Base-by-base conservation (phyloP, 2,797 vertebrate species). In the Crocodylus rhombifer region DNA sequence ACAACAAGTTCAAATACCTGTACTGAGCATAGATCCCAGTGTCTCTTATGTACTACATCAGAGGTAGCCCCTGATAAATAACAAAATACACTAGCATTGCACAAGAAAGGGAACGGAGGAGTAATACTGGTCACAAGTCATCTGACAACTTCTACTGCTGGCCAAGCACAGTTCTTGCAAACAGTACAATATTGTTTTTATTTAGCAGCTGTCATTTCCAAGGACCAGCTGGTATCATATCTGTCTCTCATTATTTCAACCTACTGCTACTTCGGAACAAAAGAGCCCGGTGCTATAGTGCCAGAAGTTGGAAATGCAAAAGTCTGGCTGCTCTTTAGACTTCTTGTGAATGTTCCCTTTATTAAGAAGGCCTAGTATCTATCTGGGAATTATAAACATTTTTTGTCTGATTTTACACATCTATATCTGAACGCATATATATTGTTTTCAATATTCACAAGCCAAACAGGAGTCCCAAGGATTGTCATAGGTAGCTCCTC, bases 341-440 rank as follows among this genome's bases (percentile, higher is more conserved):
- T 51, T 51, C 42, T 51, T 51, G 42, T 51, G 42, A 51, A 51
- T 51, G 42, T 51, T 51, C 55, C 55, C 42, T 95, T 90, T 97
- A 96, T 97, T 95, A 96, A 93, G 95, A 87, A 95, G 90, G 86
- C 73, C 95, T 75, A 82, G 75, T 90, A 94, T 94, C 96, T 85
- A 62, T 0, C 1, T 30, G 89, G 77, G 21, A 75, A 57, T 74
- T 91, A 83, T 74, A 88, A 95, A 80, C 7, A 18, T 7, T 55
- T 76, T 26, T 84, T 64, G 36, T 4, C 76, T 84, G 91, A 89
- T 26, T 88, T 85, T 20, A 8, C 81, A 55, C 11, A 11, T 87
- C 82, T 87, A 2, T 30, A 63, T 79, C 82, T 87, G 36, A 78
- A 81, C 33, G 82, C 25, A 90, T 90, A 91, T 15, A 9, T 18